Evolutionary conservation across 2,888 invertebrate genomes (phyloP).

Genomic region (Pollenia griseotomentosa): DNA sequence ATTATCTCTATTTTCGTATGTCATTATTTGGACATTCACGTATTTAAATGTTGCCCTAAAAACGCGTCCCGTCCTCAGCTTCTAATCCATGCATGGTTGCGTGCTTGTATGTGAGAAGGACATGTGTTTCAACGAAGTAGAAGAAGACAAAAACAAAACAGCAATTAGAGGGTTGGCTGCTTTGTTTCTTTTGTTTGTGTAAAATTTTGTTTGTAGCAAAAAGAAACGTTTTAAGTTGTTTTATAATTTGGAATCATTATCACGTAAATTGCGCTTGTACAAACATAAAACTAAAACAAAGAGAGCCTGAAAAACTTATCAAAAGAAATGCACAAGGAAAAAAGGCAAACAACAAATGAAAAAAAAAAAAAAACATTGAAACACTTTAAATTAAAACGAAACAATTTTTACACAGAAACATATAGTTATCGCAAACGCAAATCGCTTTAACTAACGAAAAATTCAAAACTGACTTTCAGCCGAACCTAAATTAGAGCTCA

Average conservation of each 20-base stretch:
- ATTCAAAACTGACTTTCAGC: too few species aligned
- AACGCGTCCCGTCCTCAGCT: background rate
- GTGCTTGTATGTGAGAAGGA: constrained; percentile 14
- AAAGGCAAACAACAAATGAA: constrained; percentile 8
- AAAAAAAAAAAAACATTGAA: constrained; percentile 14
- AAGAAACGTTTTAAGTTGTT: constrained; percentile 42
- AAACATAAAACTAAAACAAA: constrained; percentile 10
- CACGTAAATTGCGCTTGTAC: constrained; percentile 59
- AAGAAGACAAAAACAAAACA: background rate
- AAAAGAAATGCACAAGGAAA: background rate
- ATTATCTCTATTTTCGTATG: background rate
- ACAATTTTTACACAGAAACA: constrained; percentile 22
- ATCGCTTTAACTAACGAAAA: too few species aligned
- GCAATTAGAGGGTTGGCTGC: constrained; percentile 7
- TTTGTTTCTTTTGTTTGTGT: constrained; percentile 23
- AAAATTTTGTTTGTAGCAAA: background rate
- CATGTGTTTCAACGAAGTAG: constrained; percentile 2
- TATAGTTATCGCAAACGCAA: too few species aligned
- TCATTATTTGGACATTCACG: background rate
- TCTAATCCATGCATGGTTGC: background rate
- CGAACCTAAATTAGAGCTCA: too few species aligned
- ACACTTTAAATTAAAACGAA: constrained; percentile 38
- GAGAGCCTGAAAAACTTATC: constrained; percentile 29
- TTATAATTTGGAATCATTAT: constrained; percentile 72
- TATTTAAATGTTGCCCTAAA: constrained; percentile 10